Evolutionary conservation across 2,888 invertebrate species (phyloP).

Genomic region (Harpalus rufipes): DNA sequence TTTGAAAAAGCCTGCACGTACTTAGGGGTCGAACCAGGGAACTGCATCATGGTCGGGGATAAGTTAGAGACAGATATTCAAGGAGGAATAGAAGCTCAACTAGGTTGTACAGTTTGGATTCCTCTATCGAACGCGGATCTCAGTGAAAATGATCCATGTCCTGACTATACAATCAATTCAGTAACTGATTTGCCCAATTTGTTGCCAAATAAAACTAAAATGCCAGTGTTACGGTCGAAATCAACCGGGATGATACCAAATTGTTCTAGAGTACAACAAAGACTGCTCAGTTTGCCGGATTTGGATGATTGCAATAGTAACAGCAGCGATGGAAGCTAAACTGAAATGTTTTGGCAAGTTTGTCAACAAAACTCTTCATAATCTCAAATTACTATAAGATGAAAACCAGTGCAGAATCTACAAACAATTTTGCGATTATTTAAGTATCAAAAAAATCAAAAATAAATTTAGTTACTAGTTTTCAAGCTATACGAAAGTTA

Average conservation of each 20-base stretch:
- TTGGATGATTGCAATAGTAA: conserved; percentile 77
- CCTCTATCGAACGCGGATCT: conserved; percentile 79
- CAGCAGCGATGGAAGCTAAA: conserved; percentile 79
- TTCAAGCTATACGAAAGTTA: not conserved
- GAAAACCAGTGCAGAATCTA: not conserved
- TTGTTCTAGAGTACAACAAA: conserved; percentile 61
- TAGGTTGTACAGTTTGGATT: conserved; percentile 90
- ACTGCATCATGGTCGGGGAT: conserved; percentile 93
- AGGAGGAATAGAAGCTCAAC: conserved; percentile 88
- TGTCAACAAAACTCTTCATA: not conserved
- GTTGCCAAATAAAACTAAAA: conserved; percentile 79
- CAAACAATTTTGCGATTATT: conserved; percentile 6
- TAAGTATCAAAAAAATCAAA: not conserved
- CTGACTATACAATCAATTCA: conserved; percentile 83
- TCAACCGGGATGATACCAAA: conserved; percentile 60
- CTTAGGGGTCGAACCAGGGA: conserved; percentile 85
- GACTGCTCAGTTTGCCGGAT: conserved; percentile 72
- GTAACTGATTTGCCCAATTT: conserved; percentile 83
- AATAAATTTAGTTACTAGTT: conserved; percentile 13
- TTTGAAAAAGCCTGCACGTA: conserved; percentile 89
- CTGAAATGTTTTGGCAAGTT: conserved; percentile 53
- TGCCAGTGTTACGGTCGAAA: conserved; percentile 70
- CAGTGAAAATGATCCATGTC: conserved; percentile 78
- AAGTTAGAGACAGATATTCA: conserved; percentile 92
- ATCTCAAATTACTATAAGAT: not conserved